phyloP scores from a whole-genome alignment of 2,797 vertebrate species.

The Oreonectes daqikongensis region DNA sequence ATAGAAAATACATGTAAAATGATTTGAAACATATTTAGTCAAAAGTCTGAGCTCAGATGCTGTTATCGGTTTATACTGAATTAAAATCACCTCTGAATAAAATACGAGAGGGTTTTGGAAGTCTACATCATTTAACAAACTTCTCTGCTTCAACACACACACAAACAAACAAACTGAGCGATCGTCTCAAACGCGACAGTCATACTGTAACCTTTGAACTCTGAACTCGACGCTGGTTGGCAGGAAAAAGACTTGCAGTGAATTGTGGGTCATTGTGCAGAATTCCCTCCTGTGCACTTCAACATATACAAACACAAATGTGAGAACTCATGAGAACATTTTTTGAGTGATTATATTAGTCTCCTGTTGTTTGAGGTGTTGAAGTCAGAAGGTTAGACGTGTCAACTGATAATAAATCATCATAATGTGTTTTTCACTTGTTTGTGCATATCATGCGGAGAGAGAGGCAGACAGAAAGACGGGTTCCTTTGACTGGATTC shows the following conservation, averaged over 20 bases:
- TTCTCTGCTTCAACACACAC: background rate
- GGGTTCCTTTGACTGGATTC: background rate
- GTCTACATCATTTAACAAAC: background rate
- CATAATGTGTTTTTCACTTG: too few relatives aligned
- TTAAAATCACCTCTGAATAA: background rate
- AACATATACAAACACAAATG: background rate
- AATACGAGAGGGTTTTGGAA: too few relatives aligned
- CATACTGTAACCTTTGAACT: conserved; percentile 10
- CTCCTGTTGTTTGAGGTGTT: background rate
- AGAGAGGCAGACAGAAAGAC: too few relatives aligned
- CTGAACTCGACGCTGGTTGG: background rate
- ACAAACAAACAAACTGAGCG: background rate
- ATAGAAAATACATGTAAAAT: background rate
- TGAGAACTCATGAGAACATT: background rate
- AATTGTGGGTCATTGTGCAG: conserved; percentile 16
- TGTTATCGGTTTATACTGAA: background rate
- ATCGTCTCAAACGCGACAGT: background rate
- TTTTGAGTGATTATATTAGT: conserved; percentile 1
- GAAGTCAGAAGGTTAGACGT: background rate
- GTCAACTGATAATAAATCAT: background rate
- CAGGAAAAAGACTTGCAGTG: conserved; percentile 8
- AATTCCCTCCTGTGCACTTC: background rate
- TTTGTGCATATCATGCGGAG: too few relatives aligned
- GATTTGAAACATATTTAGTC: background rate
- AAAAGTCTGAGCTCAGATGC: background rate